Conservation (phyloP, 2,797 vertebrate genomes). For the Spheniscus humboldti region DNA sequence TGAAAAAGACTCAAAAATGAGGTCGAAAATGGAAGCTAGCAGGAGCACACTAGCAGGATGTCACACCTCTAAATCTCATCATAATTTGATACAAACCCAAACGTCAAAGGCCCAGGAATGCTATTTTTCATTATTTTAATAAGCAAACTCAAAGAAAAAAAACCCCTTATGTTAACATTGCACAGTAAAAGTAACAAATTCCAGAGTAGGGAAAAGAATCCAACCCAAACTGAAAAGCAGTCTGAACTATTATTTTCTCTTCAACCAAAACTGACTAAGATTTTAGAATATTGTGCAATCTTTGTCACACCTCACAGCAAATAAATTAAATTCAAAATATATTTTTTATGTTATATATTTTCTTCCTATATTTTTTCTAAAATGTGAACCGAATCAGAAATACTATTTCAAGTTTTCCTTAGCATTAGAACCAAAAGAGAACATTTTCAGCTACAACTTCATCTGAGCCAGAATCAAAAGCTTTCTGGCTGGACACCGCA, state of each 20-base stretch:
- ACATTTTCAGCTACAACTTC: background rate
- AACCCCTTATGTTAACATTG: background rate
- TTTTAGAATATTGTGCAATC: background rate
- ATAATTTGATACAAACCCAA: background rate
- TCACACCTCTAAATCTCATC: background rate
- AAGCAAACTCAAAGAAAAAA: background rate
- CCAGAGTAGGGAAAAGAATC: background rate
- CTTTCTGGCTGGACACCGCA: background rate
- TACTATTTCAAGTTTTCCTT: background rate
- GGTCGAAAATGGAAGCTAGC: background rate
- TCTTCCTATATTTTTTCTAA: background rate
- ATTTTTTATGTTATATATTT: background rate
- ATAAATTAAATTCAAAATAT: background rate
- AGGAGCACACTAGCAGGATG: background rate
- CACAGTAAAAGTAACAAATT: background rate
- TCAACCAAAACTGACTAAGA: background rate
- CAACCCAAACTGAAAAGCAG: background rate
- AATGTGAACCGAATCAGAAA: background rate
- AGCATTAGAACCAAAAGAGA: background rate
- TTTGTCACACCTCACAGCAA: background rate
- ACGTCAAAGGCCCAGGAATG: background rate
- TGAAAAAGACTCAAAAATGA: background rate
- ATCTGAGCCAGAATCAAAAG: background rate
- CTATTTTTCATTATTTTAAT: background rate
- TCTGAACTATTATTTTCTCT: background rate